A percentile compares a stretch with the other conserved stretches of the same genome.
Evolutionary conservation across 2,113 vertebrate species (phyloP).

Genomic region (Sciurus niger): DNA sequence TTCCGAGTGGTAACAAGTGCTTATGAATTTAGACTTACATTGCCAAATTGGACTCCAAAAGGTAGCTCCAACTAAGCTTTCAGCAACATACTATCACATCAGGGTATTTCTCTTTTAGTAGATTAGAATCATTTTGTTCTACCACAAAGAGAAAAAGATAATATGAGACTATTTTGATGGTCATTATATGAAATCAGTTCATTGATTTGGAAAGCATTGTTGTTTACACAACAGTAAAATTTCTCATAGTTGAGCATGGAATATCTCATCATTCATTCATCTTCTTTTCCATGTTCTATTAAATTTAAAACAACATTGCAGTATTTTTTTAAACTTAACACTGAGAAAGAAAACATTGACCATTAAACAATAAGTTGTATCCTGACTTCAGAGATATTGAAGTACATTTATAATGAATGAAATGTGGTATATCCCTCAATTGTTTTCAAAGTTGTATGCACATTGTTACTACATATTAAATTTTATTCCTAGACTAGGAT

Average conservation of each 20-base stretch:
- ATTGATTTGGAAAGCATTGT: neutral
- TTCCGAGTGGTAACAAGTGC: neutral
- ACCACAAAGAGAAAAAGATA: neutral
- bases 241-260: neutral
- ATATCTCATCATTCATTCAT: neutral
- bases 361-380: neutral
- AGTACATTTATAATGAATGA: neutral
- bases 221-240: neutral
- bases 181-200: neutral
- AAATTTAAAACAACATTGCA: neutral
- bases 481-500: neutral
- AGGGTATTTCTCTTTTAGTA: neutral
- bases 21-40: neutral
- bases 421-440: neutral
- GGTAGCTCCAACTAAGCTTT: neutral
- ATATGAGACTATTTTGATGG: neutral
- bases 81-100: neutral
- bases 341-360: neutral
- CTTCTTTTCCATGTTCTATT: neutral
- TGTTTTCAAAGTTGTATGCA: neutral
- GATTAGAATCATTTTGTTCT: conserved; percentile 40
- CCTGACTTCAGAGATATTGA: neutral
- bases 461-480: neutral
- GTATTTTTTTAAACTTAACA: neutral
- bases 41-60: neutral